phyloP scores from a whole-genome alignment of 1,140 invertebrate genomes.

The Diabrotica virgifera region DNA sequence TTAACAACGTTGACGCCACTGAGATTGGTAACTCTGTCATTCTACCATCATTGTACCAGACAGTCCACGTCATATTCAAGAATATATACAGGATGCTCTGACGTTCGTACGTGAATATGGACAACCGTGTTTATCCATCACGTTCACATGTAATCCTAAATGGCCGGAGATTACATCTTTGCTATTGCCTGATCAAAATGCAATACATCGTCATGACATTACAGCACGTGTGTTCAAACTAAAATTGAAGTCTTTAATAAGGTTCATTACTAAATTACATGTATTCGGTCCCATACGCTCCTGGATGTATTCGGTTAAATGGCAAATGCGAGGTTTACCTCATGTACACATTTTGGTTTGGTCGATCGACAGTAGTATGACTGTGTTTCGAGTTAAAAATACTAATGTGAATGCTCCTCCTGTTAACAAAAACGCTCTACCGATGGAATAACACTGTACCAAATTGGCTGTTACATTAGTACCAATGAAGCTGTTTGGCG shows the following conservation, averaged over 20 bases:
- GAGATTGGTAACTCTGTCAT: conserved; percentile 38
- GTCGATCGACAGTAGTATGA: conserved; percentile 40
- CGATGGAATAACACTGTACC: conserved; percentile 37
- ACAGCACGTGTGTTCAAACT: conserved; percentile 44
- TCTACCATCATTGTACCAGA: conserved; percentile 45
- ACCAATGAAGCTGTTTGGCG: conserved; percentile 47
- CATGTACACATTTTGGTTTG: conserved; percentile 54
- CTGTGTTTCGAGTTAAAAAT: conserved; percentile 24
- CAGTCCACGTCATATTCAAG: conserved; percentile 48
- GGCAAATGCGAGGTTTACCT: conserved; percentile 48
- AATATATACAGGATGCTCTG: conserved; percentile 50
- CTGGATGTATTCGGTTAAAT: conserved; percentile 53
- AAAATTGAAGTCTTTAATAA: conserved; percentile 39
- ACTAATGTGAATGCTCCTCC: conserved; percentile 30
- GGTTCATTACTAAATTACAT: conserved; percentile 39
- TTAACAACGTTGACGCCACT: conserved; percentile 18
- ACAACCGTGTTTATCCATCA: conserved; percentile 49
- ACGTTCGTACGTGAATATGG: conserved; percentile 47
- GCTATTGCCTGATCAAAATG: conserved; percentile 41
- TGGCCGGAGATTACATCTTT: conserved; percentile 49
- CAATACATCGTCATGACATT: conserved; percentile 50
- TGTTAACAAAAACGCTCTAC: conserved; percentile 27
- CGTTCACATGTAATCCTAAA: conserved; percentile 51
- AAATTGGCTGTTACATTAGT: conserved; percentile 37
- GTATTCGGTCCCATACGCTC: conserved; percentile 42